phyloP scores from a whole-genome alignment of 2,113 vertebrate genomes.

The Mus pahari region DNA sequence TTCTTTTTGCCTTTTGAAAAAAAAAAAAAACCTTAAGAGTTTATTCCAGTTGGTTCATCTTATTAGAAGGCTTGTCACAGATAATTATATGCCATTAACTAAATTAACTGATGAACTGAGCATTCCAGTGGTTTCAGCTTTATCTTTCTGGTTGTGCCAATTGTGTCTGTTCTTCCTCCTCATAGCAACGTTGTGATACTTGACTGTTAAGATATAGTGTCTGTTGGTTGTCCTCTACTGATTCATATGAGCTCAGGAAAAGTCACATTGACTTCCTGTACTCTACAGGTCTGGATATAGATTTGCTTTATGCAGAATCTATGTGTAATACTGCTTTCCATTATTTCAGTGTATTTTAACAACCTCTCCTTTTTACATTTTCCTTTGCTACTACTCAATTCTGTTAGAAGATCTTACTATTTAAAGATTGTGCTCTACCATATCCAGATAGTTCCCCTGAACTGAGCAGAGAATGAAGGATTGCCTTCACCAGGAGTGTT shows the following conservation, averaged over 20 bases:
- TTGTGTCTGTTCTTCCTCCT: neutral
- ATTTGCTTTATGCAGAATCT: neutral
- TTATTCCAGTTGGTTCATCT: neutral
- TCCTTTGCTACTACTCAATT: neutral
- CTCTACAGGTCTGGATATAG: neutral
- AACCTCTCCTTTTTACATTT: neutral
- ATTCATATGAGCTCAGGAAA: slow-evolving; percentile 57
- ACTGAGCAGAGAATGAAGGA: too few species aligned
- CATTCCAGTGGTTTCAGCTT: neutral
- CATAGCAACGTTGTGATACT: neutral
- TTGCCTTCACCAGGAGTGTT: too few species aligned
- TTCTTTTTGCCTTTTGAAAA: neutral
- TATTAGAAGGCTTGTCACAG: neutral
- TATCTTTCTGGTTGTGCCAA: neutral
- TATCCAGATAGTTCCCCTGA: too few species aligned
- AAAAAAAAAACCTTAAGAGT: neutral
- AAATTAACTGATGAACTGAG: neutral
- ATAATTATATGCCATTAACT: neutral
- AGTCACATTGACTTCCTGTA: neutral
- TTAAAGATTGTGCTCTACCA: too few species aligned
- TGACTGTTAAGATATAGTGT: slow-evolving; percentile 61
- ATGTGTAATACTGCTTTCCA: neutral
- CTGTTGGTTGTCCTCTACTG: slow-evolving; percentile 81
- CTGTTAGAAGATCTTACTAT: too few species aligned
- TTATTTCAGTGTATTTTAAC: neutral